A percentile compares a stretch with the other conserved stretches of the same genome.
Evolutionary conservation across 2,797 vertebrate genomes (phyloP).

Genomic region (Discoglossus pictus): DNA sequence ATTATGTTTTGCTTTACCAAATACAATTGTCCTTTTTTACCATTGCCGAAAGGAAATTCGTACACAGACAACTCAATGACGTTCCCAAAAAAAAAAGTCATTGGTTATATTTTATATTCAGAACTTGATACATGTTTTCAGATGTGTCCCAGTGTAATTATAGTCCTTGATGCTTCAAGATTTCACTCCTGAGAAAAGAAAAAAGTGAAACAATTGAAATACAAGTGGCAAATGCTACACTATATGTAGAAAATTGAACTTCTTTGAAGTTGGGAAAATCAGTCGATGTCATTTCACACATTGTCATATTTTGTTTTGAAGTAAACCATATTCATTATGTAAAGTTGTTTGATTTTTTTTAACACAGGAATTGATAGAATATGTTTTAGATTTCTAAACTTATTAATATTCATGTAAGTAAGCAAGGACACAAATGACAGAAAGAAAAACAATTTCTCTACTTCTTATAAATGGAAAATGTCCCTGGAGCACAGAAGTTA

Average conservation of each 20-base stretch:
- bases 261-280: conserved; percentile 33
- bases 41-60: too few species aligned
- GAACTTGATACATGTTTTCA: too few species aligned
- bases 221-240: conserved; percentile 7
- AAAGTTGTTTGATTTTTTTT: conserved; percentile 28
- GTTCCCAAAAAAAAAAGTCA: too few species aligned
- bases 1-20: too few species aligned
- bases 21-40: too few species aligned
- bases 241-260: conserved; percentile 10
- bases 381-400: conserved; percentile 40
- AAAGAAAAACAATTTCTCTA: conserved; percentile 18
- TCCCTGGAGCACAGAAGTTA: not conserved
- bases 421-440: conserved; percentile 32
- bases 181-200: conserved; percentile 2
- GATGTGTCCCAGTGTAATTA: too few species aligned
- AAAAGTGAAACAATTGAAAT: conserved; percentile 4
- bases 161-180: too few species aligned
- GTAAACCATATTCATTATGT: conserved; percentile 28
- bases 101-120: too few species aligned
- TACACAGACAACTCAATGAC: too few species aligned
- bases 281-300: conserved; percentile 37
- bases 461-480: conserved; percentile 20
- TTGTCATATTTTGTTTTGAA: conserved; percentile 34
- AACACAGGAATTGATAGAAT: conserved; percentile 21
- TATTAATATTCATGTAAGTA: conserved; percentile 45